phyloP scores from a whole-genome alignment of 2,113 vertebrate genomes.

The Macrotus californicus region DNA sequence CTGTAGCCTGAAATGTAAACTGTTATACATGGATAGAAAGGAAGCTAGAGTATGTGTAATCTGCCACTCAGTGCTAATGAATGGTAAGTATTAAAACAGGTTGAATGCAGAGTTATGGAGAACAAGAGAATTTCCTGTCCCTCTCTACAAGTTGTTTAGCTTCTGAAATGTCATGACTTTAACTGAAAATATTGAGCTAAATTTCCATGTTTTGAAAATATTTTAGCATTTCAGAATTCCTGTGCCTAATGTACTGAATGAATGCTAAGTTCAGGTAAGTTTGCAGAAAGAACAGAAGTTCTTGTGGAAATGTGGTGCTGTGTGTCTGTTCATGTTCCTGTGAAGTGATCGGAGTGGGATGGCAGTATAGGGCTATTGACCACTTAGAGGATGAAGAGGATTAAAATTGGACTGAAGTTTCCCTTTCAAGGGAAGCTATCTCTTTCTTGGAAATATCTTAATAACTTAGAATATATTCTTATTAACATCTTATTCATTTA shows the following conservation, averaged over 20 bases:
- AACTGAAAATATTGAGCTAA: slow-evolving; percentile 40
- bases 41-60: slow-evolving; percentile 96
- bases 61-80: slow-evolving; percentile 93
- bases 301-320: not conserved
- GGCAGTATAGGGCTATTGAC: not conserved
- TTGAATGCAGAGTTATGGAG: not conserved
- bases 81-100: slow-evolving; percentile 84
- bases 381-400: not conserved
- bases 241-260: not conserved
- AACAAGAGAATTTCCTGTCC: not conserved
- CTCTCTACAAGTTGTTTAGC: not conserved
- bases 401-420: slow-evolving; percentile 6
- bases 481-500: not conserved
- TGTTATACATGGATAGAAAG: slow-evolving; percentile 95
- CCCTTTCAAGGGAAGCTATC: slow-evolving; percentile 7
- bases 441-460: slow-evolving; percentile 14
- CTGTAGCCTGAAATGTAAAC: slow-evolving; percentile 93
- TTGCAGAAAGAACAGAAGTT: slow-evolving; percentile 43
- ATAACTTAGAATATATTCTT: slow-evolving; percentile 4
- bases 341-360: not conserved
- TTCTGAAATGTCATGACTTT: slow-evolving; percentile 6
- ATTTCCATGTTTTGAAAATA: slow-evolving; percentile 17
- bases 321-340: not conserved
- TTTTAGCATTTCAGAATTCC: not conserved
- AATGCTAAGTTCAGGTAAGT: slow-evolving; percentile 55